Conservation (phyloP, 2,113 vertebrate genomes). For the Antennarius striatus region DNA sequence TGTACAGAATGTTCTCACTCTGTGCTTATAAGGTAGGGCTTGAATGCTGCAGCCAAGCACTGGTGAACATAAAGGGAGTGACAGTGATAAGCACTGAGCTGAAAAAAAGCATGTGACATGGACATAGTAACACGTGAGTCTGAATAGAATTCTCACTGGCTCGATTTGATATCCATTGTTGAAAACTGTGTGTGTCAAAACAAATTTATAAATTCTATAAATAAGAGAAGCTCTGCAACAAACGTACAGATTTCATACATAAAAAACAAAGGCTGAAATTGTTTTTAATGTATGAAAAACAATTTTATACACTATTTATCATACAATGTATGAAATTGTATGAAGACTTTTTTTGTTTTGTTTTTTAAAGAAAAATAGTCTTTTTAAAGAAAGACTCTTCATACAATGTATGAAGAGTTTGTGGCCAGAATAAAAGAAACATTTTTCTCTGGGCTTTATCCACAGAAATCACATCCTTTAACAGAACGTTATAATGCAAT, state of each 20-base stretch:
- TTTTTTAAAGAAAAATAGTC: no score
- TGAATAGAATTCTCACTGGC: slow-evolving; percentile 63
- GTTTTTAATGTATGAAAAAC: no score
- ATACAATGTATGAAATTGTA: no score
- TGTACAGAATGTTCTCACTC: slow-evolving; percentile 47
- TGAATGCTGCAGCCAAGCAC: slow-evolving; percentile 37
- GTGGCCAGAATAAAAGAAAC: slow-evolving; percentile 18
- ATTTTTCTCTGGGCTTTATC: slow-evolving; percentile 54
- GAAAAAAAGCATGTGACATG: slow-evolving; percentile 63
- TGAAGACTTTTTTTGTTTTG: no score
- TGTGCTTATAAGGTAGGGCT: slow-evolving; percentile 47
- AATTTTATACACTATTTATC: no score
- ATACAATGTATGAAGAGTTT: no score
- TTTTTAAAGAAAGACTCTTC: no score
- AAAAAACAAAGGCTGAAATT: slow-evolving; percentile 39
- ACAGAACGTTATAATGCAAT: slow-evolving; percentile 70
- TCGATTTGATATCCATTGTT: slow-evolving; percentile 72
- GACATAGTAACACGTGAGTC: slow-evolving; percentile 48
- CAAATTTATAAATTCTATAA: slow-evolving; percentile 59
- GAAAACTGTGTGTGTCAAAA: slow-evolving; percentile 72
- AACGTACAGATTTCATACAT: slow-evolving; percentile 66
- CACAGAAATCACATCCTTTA: slow-evolving; percentile 46
- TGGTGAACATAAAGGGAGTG: slow-evolving; percentile 34
- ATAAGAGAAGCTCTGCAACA: slow-evolving; percentile 62
- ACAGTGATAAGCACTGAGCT: slow-evolving; percentile 55